These are phyloP conservation scores for Agriotes lineatus DNA, from an alignment of 2,888 invertebrate species.

Conservation along the genomic window DNA sequence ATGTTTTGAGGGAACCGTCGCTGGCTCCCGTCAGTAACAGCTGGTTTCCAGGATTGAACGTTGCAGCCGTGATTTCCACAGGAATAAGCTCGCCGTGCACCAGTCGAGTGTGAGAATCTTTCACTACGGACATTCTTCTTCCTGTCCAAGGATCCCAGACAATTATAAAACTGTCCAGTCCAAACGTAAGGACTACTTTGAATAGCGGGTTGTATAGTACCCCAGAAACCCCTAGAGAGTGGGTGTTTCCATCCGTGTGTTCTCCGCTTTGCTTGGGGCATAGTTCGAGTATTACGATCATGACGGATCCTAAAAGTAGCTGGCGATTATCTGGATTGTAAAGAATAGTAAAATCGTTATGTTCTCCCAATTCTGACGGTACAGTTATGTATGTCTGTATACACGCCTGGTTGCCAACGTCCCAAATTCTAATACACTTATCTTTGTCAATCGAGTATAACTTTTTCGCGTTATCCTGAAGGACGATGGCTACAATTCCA, in stretches of 20 bases:
- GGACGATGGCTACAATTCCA: slow-evolving; percentile 75
- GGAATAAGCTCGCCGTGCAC: slow-evolving; percentile 76
- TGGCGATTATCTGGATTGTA: slow-evolving; percentile 78
- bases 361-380: slow-evolving; percentile 73
- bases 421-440: slow-evolving; percentile 83
- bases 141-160: slow-evolving; percentile 86
- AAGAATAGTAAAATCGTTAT: slow-evolving; percentile 71
- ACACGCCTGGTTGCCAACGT: slow-evolving; percentile 75
- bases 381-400: slow-evolving; percentile 79
- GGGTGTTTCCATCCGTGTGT: slow-evolving; percentile 76
- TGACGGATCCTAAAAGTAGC: slow-evolving; percentile 75
- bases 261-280: slow-evolving; percentile 76
- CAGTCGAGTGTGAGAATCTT: slow-evolving; percentile 77
- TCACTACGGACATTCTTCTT: slow-evolving; percentile 75
- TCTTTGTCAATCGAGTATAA: slow-evolving; percentile 81
- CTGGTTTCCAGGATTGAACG: slow-evolving; percentile 81
- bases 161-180: slow-evolving; percentile 83
- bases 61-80: slow-evolving; percentile 82
- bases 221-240: slow-evolving; percentile 75
- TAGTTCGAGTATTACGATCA: slow-evolving; percentile 75
- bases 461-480: slow-evolving; percentile 75
- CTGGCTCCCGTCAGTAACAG: slow-evolving; percentile 83
- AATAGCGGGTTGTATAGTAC: slow-evolving; percentile 83
- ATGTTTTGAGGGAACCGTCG: slow-evolving; percentile 83
- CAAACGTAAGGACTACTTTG: slow-evolving; percentile 80